Evolutionary conservation across 2,113 vertebrate species (phyloP).

Genomic region (Sprattus sprattus): DNA sequence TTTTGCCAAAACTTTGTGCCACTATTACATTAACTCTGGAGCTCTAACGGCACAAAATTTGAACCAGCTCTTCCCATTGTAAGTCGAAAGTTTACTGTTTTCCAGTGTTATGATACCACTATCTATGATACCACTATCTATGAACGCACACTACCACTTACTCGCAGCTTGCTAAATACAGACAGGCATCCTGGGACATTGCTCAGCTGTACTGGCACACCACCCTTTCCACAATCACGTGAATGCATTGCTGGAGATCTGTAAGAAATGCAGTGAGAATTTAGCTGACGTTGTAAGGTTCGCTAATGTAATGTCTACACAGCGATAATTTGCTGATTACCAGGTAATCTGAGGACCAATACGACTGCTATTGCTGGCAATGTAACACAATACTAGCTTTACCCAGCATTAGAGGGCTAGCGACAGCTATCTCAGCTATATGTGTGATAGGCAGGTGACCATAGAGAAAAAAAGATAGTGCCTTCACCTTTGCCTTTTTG

Average conservation of each 20-base stretch:
- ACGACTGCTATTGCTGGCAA: background rate
- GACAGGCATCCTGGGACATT: background rate
- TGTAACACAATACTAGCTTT: background rate
- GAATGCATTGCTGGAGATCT: background rate
- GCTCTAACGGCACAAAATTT: background rate
- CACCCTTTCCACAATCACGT: background rate
- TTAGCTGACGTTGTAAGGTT: no score
- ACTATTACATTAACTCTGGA: background rate
- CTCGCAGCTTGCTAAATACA: background rate
- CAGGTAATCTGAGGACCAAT: background rate
- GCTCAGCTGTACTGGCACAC: background rate
- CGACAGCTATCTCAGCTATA: background rate
- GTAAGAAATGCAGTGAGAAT: background rate
- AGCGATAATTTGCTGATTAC: background rate
- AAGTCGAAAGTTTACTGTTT: no score
- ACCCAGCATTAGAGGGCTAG: background rate
- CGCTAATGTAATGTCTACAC: background rate
- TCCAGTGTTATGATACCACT: no score
- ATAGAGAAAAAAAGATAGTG: slow-evolving; percentile 24
- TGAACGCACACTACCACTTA: background rate
- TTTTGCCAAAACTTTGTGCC: background rate
- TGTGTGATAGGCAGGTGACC: background rate
- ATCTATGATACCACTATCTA: no score
- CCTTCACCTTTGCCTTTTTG: slow-evolving; percentile 48
- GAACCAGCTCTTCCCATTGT: no score